Base-by-base conservation (phyloP, 2,113 vertebrate genomes). In the Smithornis capensis region DNA sequence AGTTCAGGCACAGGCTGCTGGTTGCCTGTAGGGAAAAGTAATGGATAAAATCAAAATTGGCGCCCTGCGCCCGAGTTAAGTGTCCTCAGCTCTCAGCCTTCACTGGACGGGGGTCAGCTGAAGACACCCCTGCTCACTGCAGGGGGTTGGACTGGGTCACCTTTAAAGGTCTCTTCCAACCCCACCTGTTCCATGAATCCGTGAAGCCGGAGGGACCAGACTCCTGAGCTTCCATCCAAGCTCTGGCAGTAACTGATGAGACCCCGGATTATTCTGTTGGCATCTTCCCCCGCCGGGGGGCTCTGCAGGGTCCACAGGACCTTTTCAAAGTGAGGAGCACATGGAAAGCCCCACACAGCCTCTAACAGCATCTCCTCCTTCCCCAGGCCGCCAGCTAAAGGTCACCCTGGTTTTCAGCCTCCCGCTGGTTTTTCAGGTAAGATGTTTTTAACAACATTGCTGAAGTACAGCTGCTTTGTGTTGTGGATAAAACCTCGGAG, bases 381-480 rank as follows among this genome's bases (percentile, higher is more conserved):
- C 75, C 74, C 25, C 19, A 97, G 97, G 86, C 53, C 95, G 90
- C 59, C 89, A 47, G 44, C 10, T 96, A 37, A 94, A 87, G 82
- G 65, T 70, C 79, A 50, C 12, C 56, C 33, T 96, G 52, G 56
- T 81, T 68, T 84, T 96, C 91, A 87, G 92, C 87, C 88, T 97
- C 45, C 92, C 52, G 1, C 77, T 97, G 1, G 3, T 97, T 74
- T 92, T 95, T 80, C 96, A 97, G 97, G 97, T 97, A 96, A 94
- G 96, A 82, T 29, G 37, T 47, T 73, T 29, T 86, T 35, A 49
- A 37, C 55, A 76, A 11, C 2, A 2, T 11, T 14, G 59, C 22
- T 88, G 82, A 93, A 71, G 81, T 70, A 44, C 79, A 52, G 4
- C 53, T 52, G 44, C 12, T 78, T 90, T n/a, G 29, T 56, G 76